Evolutionary conservation across 2,113 vertebrate genomes (phyloP).

Genomic region (Corvus cornix): DNA sequence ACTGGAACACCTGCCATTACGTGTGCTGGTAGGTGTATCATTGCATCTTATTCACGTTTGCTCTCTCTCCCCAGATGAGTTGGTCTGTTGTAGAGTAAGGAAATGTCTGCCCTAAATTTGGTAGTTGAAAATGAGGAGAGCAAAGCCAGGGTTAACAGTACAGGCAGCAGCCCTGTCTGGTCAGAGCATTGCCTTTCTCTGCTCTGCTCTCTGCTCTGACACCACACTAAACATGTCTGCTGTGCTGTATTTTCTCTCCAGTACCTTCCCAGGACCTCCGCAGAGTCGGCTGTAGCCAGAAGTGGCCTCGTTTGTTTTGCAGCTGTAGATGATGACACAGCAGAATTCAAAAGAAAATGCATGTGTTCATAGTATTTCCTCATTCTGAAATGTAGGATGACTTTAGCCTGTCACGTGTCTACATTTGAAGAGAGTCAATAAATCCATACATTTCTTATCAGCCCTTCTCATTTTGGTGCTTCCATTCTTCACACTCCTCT

Average conservation of each 20-base stretch:
- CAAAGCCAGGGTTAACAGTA: neutral
- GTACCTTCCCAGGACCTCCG: neutral
- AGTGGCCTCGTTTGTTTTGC: neutral
- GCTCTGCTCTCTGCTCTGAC: neutral
- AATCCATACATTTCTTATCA: neutral
- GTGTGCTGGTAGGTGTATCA: rapidly evolving
- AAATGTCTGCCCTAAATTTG: neutral
- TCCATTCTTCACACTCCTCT: neutral
- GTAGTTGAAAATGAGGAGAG: neutral
- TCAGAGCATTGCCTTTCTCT: neutral
- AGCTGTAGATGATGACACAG: neutral
- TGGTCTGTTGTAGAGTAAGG: neutral
- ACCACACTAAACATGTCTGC: neutral
- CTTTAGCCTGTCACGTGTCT: neutral
- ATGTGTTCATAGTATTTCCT: neutral
- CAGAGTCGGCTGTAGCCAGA: neutral
- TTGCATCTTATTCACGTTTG: neutral
- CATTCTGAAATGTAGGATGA: neutral
- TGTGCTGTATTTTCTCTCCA: neutral
- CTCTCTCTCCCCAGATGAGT: neutral
- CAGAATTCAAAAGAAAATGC: neutral
- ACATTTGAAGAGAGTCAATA: neutral
- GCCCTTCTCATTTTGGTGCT: neutral
- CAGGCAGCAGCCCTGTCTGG: neutral
- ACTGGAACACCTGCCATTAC: neutral